Evolutionary conservation across 2,888 invertebrate species (phyloP), one percentile per base, ranked within the genome.

Genomic region (Diplazon laetatorius): DNA sequence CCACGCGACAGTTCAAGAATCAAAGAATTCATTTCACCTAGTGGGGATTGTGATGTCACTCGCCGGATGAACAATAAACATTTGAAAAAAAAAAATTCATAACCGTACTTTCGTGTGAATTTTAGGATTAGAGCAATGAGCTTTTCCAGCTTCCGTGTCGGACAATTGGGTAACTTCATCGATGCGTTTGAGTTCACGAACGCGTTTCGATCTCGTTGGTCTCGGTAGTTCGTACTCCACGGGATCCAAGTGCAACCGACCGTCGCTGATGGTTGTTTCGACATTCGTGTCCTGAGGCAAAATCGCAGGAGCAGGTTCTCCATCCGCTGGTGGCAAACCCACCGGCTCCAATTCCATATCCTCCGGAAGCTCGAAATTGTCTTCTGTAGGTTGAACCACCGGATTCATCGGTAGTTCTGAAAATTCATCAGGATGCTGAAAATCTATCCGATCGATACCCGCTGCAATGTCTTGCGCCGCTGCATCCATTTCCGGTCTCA

Each of bases 71-170:
- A n/a, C n/a, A n/a, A n/a, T n/a, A n/a, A n/a, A n/a, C n/a, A n/a
- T n/a, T n/a, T n/a, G n/a, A n/a, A n/a, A n/a, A n/a, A n/a, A n/a
- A n/a, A n/a, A n/a, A 20, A 16, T 16, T 39, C 62, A 9, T 25
- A 62, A n/a, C n/a, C 74, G 14, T 52, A 75, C 75, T 3, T 35
- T 48, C 2, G 75, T 69, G 52, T 75, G 37, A 9, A 30, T 46
- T 2, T 25, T 22, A 18, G n/a, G 0, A 37, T 62, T 25, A 0
- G 0, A 16, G 62, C 44, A 9, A 2, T 35, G 12, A 0, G 4
- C 5, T 52, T 37, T 69, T 1, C 22, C 14, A 10, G 22, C 16
- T n/a, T 46, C 37, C 18, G 25, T 1, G 0, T 14, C 22, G 9
- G 12, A 6, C 25, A 75, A 6, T 22, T 4, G 6, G 12, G 37